A percentile compares a stretch with the other conserved stretches of the same genome.
phyloP scores from a whole-genome alignment of 2,113 vertebrate genomes.

The Toxotes jaculatrix region DNA sequence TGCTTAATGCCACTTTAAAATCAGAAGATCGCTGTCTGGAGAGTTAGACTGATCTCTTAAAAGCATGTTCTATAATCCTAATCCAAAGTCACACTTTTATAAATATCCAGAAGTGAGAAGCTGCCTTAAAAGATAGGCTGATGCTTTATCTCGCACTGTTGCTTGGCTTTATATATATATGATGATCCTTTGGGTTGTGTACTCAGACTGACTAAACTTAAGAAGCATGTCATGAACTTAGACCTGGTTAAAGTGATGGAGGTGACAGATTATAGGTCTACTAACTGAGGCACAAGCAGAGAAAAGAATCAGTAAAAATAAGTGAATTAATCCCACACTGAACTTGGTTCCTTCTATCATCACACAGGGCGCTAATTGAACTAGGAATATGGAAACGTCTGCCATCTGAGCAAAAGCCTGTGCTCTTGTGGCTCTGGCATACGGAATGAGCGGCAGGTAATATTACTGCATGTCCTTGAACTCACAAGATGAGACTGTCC shows the following conservation, averaged over 20 bases:
- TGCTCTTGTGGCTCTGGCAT: too few relatives aligned
- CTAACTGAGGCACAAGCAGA: too few relatives aligned
- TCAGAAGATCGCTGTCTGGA: not conserved
- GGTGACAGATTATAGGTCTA: not conserved
- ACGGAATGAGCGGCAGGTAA: too few relatives aligned
- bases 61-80: slow-evolving; percentile 31
- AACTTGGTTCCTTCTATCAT: too few relatives aligned
- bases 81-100: slow-evolving; percentile 30
- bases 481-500: too few relatives aligned
- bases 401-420: too few relatives aligned
- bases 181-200: not conserved
- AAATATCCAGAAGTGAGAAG: slow-evolving; percentile 30
- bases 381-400: too few relatives aligned
- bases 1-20: slow-evolving; percentile 41
- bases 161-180: not conserved
- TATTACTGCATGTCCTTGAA: too few relatives aligned
- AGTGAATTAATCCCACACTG: too few relatives aligned
- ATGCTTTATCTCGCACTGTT: not conserved
- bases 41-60: slow-evolving; percentile 44
- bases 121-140: not conserved
- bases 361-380: too few relatives aligned
- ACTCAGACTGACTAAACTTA: not conserved
- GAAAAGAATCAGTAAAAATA: too few relatives aligned
- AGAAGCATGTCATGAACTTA: not conserved
- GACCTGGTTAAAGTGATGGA: not conserved